These are phyloP conservation scores for Chrysomela aeneicollis DNA, from an alignment of 2,888 invertebrate species.

Conservation along the genomic window DNA sequence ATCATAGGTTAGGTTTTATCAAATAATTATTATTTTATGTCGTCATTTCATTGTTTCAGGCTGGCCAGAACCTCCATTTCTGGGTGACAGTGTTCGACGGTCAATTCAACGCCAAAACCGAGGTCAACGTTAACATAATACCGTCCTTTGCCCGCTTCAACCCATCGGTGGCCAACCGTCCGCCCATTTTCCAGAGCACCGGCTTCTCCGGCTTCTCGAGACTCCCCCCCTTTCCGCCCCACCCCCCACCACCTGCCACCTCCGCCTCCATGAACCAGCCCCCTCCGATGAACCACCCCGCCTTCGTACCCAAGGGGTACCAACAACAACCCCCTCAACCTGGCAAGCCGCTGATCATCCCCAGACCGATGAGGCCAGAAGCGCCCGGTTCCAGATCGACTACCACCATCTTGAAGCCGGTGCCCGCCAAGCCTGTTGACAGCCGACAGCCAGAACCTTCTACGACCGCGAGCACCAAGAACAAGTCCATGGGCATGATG, in stretches of 20 bases:
- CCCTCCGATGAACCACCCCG: constrained; percentile 45
- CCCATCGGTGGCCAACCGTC: constrained; percentile 44
- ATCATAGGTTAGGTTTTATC: too few relatives aligned
- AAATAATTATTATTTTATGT: too few relatives aligned
- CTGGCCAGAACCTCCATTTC: constrained; percentile 71
- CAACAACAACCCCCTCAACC: background rate
- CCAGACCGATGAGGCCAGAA: background rate
- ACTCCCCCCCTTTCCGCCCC: constrained; percentile 39
- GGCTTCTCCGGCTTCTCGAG: constrained; percentile 46
- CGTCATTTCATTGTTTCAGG: constrained; percentile 63
- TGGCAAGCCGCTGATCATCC: background rate
- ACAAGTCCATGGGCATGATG: constrained; percentile 3
- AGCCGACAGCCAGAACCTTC: constrained; percentile 27
- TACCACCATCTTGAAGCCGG: constrained; percentile 41
- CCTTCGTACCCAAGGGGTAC: constrained; percentile 26
- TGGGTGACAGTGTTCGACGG: constrained; percentile 76
- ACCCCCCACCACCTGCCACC: constrained; percentile 40
- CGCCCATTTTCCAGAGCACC: constrained; percentile 40
- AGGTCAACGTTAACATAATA: constrained; percentile 72
- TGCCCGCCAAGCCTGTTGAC: constrained; percentile 25
- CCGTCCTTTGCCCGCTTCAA: constrained; percentile 52
- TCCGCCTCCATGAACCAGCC: constrained; percentile 48
- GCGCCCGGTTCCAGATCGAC: constrained; percentile 14
- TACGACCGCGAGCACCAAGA: constrained; percentile 31
- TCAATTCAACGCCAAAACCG: constrained; percentile 69